These are phyloP conservation scores for Rhinoderma darwinii DNA, from an alignment of 2,113 vertebrate species.

Conservation along the genomic window DNA sequence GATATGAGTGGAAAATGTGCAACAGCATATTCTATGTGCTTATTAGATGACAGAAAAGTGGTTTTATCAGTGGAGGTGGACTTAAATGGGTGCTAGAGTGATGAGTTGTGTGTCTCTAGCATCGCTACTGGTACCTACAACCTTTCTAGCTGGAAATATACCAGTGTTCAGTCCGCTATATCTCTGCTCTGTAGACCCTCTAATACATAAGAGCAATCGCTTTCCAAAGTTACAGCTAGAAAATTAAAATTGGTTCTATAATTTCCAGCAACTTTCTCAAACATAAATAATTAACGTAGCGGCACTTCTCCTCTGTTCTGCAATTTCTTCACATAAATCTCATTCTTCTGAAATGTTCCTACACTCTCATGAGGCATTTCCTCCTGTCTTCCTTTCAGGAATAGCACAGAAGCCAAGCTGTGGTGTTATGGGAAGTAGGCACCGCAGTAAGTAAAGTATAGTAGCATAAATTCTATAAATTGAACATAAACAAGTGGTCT, in stretches of 20 bases:
- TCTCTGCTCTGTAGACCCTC: background rate
- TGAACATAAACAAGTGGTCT: conserved; percentile 34
- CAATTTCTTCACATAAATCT: background rate
- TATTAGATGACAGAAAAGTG: too few species aligned
- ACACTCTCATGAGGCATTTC: background rate
- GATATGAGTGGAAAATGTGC: too few species aligned
- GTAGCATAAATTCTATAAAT: background rate
- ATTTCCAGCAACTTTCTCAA: background rate
- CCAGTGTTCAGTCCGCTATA: background rate
- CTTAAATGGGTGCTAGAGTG: background rate
- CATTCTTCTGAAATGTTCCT: background rate
- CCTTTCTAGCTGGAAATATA: background rate
- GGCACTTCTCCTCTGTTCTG: background rate
- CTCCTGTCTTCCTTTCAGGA: background rate
- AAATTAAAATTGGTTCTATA: background rate
- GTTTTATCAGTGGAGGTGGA: too few species aligned
- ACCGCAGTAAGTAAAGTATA: background rate
- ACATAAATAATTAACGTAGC: background rate
- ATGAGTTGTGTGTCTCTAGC: background rate
- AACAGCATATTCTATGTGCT: too few species aligned
- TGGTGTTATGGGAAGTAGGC: background rate
- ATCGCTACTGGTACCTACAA: background rate
- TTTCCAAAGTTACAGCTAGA: background rate
- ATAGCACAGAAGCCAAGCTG: background rate
- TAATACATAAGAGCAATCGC: background rate